A percentile compares a stretch with the other conserved stretches of the same genome.
Evolutionary conservation across 2,797 vertebrate species (phyloP).

Genomic region (Malacoraja senta): DNA sequence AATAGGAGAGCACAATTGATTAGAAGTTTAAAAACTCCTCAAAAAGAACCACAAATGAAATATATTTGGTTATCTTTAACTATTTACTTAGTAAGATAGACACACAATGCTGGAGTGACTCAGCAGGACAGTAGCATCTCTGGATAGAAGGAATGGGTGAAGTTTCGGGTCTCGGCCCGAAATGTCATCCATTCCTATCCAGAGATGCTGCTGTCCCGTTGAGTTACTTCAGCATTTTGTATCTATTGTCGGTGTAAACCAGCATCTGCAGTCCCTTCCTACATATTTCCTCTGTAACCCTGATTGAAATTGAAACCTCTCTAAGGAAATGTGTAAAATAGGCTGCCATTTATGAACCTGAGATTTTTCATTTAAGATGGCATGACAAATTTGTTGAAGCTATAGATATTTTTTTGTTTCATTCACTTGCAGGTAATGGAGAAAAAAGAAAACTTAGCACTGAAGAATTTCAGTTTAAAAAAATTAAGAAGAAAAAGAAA

Average conservation of each 20-base stretch:
- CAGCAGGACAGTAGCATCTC: too few species aligned
- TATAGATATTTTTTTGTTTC: slow-evolving; percentile 30
- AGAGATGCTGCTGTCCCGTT: too few species aligned
- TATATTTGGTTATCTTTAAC: too few species aligned
- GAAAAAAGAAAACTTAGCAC: slow-evolving; percentile 75
- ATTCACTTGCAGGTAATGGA: slow-evolving; percentile 66
- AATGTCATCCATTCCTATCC: too few species aligned
- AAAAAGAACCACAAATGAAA: slow-evolving; percentile 1
- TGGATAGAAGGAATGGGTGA: too few species aligned
- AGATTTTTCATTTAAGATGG: neutral
- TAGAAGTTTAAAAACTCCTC: neutral
- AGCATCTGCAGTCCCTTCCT: too few species aligned
- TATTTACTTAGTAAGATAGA: too few species aligned
- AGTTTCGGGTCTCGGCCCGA: too few species aligned
- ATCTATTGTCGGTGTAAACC: too few species aligned
- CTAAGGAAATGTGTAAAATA: neutral
- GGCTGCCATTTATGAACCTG: neutral
- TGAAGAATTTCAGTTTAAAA: slow-evolving; percentile 88
- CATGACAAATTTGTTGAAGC: slow-evolving; percentile 5
- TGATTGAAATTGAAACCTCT: neutral
- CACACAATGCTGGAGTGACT: too few species aligned
- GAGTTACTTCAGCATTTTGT: too few species aligned
- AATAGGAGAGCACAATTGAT: neutral
- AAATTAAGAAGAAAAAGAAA: slow-evolving; percentile 99
- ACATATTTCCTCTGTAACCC: neutral